Conservation (phyloP, 2,888 invertebrate genomes). For the Trachelus troglodyta region DNA sequence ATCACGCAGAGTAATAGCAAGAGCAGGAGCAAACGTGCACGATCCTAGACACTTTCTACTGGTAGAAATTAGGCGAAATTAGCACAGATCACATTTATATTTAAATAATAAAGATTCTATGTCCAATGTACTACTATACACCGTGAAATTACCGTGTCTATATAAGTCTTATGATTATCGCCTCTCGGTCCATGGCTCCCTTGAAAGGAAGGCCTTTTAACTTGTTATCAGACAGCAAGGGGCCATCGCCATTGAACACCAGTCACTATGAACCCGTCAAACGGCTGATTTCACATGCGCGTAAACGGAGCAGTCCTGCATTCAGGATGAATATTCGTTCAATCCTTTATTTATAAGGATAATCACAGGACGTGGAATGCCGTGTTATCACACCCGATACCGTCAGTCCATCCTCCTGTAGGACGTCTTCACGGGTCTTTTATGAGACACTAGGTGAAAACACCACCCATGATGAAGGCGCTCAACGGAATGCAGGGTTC, state of each 20-base stretch:
- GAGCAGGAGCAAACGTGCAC: background rate
- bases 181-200: background rate
- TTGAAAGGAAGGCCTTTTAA: background rate
- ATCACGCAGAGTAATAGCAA: background rate
- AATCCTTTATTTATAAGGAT: background rate
- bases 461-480: constrained; percentile 45
- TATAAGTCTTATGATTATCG: background rate
- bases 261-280: constrained; percentile 43
- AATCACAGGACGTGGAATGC: background rate
- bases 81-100: background rate
- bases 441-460: constrained; percentile 40
- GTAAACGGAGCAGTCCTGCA: background rate
- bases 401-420: background rate
- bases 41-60: constrained; percentile 1
- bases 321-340: constrained; percentile 2
- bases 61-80: background rate
- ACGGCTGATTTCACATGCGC: constrained; percentile 39
- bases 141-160: background rate
- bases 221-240: constrained; percentile 16
- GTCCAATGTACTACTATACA: background rate
- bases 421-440: constrained; percentile 4
- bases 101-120: background rate
- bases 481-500: constrained; percentile 33
- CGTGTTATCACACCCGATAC: background rate
- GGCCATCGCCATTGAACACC: constrained; percentile 43